Evolutionary conservation across 2,797 vertebrate species (phyloP).

Genomic region (Orientallactaga sibirica): DNA sequence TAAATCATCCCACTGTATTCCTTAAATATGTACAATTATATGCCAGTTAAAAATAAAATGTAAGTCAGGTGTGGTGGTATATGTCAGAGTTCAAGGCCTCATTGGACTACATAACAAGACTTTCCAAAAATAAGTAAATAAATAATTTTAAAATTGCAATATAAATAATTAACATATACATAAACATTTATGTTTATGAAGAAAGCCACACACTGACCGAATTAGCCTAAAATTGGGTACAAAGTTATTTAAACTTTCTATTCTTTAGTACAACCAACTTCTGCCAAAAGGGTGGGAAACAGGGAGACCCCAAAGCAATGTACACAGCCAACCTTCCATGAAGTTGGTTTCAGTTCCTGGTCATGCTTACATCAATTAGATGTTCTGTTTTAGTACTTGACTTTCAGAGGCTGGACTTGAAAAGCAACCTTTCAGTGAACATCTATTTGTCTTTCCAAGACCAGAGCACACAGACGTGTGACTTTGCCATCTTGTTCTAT

Average conservation of each 20-base stretch:
- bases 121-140: too few relatives aligned
- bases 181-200: background rate
- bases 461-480: background rate
- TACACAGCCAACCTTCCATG: background rate
- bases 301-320: background rate
- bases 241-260: background rate
- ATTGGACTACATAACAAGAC: too few relatives aligned
- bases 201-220: slow-evolving; percentile 3
- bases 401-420: background rate
- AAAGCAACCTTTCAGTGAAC: background rate
- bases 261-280: background rate
- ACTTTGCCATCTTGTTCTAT: background rate
- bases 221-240: background rate
- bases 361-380: background rate
- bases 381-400: background rate
- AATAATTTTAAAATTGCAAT: background rate
- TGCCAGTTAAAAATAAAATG: background rate
- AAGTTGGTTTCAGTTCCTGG: background rate
- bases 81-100: too few relatives aligned
- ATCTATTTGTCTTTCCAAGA: slow-evolving; percentile 8
- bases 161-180: background rate
- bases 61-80: background rate
- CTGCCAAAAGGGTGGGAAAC: rapidly evolving
- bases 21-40: background rate
- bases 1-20: background rate